These are phyloP conservation scores for Phengaris alcon DNA, from an alignment of 2,888 invertebrate species.

Conservation along the genomic window DNA sequence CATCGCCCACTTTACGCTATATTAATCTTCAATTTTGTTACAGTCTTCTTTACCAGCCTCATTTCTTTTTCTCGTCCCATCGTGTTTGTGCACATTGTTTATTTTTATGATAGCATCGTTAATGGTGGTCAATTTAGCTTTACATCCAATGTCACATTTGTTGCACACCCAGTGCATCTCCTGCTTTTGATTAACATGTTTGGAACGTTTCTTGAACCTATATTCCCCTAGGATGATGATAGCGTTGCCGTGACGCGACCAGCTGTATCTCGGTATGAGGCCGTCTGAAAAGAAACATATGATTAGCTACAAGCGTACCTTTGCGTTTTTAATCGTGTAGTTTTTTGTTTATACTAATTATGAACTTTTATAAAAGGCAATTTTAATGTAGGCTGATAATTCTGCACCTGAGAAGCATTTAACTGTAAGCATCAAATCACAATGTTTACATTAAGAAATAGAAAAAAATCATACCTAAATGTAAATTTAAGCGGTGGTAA, in stretches of 20 bases:
- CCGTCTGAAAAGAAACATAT: conserved; percentile 43
- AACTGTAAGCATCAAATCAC: too few relatives aligned
- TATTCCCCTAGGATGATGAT: conserved; percentile 68
- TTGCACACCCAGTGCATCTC: conserved; percentile 73
- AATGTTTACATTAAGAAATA: too few relatives aligned
- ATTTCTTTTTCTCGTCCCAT: conserved; percentile 50
- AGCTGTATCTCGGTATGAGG: conserved; percentile 60
- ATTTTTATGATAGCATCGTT: conserved; percentile 68
- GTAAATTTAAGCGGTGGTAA: too few relatives aligned
- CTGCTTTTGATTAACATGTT: conserved; percentile 59
- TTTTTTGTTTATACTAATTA: too few relatives aligned
- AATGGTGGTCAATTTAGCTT: conserved; percentile 63
- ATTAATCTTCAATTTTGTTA: conserved; percentile 8
- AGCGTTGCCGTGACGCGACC: conserved; percentile 70
- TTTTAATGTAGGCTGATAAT: too few relatives aligned
- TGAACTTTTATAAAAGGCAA: too few relatives aligned
- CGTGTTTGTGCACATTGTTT: conserved; percentile 63
- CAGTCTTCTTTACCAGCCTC: conserved; percentile 32
- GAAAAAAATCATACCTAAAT: too few relatives aligned
- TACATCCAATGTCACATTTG: conserved; percentile 69
- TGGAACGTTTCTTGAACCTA: conserved; percentile 69
- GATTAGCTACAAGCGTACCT: background rate
- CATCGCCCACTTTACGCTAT: background rate
- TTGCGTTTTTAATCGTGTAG: too few relatives aligned
- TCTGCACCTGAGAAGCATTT: too few relatives aligned